Evolutionary conservation across 1,140 invertebrate genomes (phyloP).

Genomic region (Ridgeia piscesae): DNA sequence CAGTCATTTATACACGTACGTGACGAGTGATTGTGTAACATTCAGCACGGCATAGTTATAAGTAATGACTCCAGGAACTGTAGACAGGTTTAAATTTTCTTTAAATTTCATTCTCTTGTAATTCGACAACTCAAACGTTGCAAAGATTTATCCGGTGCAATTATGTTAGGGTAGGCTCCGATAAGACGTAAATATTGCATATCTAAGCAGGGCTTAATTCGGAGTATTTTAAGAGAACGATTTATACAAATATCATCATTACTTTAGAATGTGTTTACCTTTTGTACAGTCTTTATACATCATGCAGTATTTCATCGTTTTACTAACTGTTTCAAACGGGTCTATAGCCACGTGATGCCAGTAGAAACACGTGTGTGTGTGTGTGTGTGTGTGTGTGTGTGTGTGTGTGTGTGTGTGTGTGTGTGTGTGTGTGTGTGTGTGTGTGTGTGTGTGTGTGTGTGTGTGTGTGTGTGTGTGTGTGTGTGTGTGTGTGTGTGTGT

Average conservation of each 20-base stretch:
- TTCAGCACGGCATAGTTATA: background rate
- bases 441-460: background rate
- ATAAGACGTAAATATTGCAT: background rate
- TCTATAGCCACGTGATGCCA: background rate
- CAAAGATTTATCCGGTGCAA: background rate
- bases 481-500: too few species aligned
- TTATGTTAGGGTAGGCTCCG: background rate
- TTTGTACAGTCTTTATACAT: background rate
- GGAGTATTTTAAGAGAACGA: background rate
- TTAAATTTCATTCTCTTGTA: background rate
- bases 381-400: background rate
- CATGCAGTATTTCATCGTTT: background rate
- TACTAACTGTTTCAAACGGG: background rate
- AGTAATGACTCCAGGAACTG: too few species aligned
- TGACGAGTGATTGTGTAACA: background rate
- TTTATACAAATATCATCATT: background rate
- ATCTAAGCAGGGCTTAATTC: background rate
- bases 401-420: background rate
- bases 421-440: too few species aligned
- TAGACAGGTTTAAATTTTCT: background rate
- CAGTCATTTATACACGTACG: background rate
- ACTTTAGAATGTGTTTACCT: background rate
- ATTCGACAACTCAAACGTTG: background rate
- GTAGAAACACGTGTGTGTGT: background rate
- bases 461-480: background rate